Conservation (phyloP, 2,113 vertebrate species). For the Alethe diademata region DNA sequence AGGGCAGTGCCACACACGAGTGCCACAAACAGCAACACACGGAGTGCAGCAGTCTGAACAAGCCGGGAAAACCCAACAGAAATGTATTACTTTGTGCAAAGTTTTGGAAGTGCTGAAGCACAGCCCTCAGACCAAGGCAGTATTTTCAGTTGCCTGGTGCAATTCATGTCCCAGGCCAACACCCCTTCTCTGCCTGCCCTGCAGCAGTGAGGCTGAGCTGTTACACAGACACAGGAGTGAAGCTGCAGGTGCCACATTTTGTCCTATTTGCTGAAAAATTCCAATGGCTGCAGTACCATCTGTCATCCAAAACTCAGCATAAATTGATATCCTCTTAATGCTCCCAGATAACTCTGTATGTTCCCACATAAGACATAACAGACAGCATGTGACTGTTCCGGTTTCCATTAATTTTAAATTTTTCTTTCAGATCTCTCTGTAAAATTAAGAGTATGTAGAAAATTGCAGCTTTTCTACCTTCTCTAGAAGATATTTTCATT, state of each 20-base stretch:
- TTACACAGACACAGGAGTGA: not conserved
- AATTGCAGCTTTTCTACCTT: not conserved
- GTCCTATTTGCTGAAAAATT: not conserved
- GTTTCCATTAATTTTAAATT: not conserved
- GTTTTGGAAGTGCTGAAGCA: not conserved
- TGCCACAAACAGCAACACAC: not conserved
- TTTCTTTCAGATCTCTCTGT: not conserved
- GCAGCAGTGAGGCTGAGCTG: not conserved
- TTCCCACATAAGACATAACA: not conserved
- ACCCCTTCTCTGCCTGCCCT: not conserved
- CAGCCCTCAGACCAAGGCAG: not conserved
- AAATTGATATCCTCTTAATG: not conserved
- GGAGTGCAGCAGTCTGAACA: not conserved
- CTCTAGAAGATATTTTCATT: not conserved
- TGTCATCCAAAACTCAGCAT: not conserved
- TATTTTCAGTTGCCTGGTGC: not conserved
- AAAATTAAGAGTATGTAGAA: not conserved
- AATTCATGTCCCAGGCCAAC: fast-evolving
- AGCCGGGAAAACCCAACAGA: not conserved
- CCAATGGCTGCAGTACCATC: not conserved
- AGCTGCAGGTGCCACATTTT: not conserved
- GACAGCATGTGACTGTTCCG: not conserved
- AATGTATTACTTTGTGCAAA: not conserved
- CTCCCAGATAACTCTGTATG: not conserved
- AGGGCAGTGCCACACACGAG: not conserved